Evolutionary conservation across 2,797 vertebrate genomes (phyloP), one percentile per base, ranked within the genome.

Genomic region (Liparis tanakae): DNA sequence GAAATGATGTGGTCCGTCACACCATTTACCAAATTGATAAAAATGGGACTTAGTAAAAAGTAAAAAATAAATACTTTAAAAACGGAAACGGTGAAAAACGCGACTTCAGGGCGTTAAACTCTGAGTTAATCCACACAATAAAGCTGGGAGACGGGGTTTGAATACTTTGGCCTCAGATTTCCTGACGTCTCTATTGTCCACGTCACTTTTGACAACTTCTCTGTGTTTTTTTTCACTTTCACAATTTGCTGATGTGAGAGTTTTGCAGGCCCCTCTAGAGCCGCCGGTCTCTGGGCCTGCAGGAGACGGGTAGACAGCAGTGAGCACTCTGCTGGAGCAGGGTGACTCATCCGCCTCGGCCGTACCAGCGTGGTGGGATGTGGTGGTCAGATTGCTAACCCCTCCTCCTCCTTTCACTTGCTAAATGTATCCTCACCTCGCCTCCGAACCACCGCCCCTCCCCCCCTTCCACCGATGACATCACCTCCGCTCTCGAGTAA

Each of bases 321-420:
- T 30, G 25, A 30, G 25, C 25, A 30, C 25, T 30, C 2, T 30
- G 25, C 87, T 78, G 77, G 22, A 82, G 86, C 80, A 36, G 65
- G 76, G 83, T 93, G 92, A 94, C 80, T 94, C 91, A 92, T 82
- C 81, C 81, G 22, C 57, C 65, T 37, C 39, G 3, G 39, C 39
- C 62, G 34, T 14, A 17, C 48, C 74, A 20, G 50, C 70, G 25
- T 67, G 64, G 60, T 80, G 86, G 69, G 83, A 69, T 81, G 78
- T 72, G 76, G 64, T 80, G 83, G 83, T 80, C 86, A 89, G 78
- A 67, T 59, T 60, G 54, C 74, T 70, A 69, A 72, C 56, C 74
- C 74, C 71, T 67, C 79, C 88, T 67, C 79, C 88, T 79, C 72
- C 74, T 63, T 74, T 74, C 75, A 70, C 72, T 76, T 74, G 53